Evolutionary conservation across 2,888 invertebrate species (phyloP), one percentile per base, ranked within the genome.

Genomic region (Eupelmus urozonus): DNA sequence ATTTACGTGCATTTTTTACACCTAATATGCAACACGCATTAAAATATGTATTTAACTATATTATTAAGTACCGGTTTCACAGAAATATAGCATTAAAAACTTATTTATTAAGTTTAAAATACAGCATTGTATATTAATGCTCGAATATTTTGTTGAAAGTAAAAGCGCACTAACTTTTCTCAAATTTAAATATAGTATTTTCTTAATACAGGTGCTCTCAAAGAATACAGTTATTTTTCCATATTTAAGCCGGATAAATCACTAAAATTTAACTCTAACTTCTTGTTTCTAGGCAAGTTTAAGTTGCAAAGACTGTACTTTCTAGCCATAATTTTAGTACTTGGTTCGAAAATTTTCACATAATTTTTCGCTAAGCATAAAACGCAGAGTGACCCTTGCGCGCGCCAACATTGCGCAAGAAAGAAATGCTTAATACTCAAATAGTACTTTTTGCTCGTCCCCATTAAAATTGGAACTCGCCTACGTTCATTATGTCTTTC

Each of bases 401-500:
- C 27, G 1, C 1, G 9, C 20, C 23, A 51, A 70, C 20, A 23
- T n/a, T 42, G 1, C 7, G 13, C n/a, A 55, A 49, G 45, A 20
- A 7, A 34, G 20, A 51, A 60, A 27, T 27, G n/a, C 42, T 55
- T 42, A 42, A 53, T 63, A 20, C 13, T n/a, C 13, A 16, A 18
- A 51, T 9, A 9, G 4, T 59, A 34, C 18, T 53, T 59, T 71
- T 29, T 57, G 45, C 57, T 63, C 57, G 70, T 63, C 62, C 63
- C 45, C 57, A 3, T 63, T 76, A 45, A 70, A 62, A 63, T 76
- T 25, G 63, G 29, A 57, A 18, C 49, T 29, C 62, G 29, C 70
- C 55, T 45, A 73, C 73, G 73, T 57, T 73, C 40, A 29, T 73
- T 60, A 40, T 16, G 60, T 27, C 70, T 76, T 76, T 76, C 76